Percentiles rank a stretch among this genome's conserved stretches.
Conservation (phyloP, 2,888 invertebrate genomes). For the Litoditis marina region DNA sequence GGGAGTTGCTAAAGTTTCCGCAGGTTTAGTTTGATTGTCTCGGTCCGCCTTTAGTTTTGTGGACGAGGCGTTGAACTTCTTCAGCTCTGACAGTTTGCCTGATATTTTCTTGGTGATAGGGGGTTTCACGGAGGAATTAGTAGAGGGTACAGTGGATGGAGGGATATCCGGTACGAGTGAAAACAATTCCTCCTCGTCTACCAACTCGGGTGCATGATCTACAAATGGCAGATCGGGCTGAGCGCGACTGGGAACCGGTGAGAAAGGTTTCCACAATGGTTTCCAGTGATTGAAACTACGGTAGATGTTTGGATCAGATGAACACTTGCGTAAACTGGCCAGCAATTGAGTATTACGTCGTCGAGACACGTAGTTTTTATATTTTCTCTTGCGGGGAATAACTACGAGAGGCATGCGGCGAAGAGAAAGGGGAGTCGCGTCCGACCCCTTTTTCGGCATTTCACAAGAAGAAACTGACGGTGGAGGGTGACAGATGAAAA, state of each 20-base stretch:
- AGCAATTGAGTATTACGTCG: slow-evolving; percentile 53
- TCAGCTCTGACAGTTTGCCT: slow-evolving; percentile 40
- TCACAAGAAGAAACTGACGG: slow-evolving; percentile 3
- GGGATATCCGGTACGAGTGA: slow-evolving; percentile 20
- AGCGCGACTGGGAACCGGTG: slow-evolving; percentile 5
- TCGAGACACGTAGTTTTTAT: slow-evolving; percentile 59
- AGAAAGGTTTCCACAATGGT: slow-evolving; percentile 33
- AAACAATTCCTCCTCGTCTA: too few relatives aligned
- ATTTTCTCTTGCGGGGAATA: slow-evolving; percentile 57
- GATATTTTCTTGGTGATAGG: slow-evolving; percentile 30
- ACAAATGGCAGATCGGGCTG: too few relatives aligned
- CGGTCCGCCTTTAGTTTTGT: neutral
- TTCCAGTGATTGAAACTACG: slow-evolving; percentile 57
- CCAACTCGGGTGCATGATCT: too few relatives aligned
- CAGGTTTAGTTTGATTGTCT: too few relatives aligned
- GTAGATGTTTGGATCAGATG: slow-evolving; percentile 57
- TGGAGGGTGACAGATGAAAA: slow-evolving; percentile 24
- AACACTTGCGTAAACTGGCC: slow-evolving; percentile 49
- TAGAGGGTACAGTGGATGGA: slow-evolving; percentile 16
- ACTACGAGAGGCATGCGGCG: slow-evolving; percentile 57
- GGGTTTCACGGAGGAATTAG: neutral
- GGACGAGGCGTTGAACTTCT: slow-evolving; percentile 19
- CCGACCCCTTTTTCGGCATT: slow-evolving; percentile 18
- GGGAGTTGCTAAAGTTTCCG: neutral
- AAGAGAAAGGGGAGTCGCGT: slow-evolving; percentile 32